phyloP scores from a whole-genome alignment of 2,888 invertebrate species.

The Laothoe populi region DNA sequence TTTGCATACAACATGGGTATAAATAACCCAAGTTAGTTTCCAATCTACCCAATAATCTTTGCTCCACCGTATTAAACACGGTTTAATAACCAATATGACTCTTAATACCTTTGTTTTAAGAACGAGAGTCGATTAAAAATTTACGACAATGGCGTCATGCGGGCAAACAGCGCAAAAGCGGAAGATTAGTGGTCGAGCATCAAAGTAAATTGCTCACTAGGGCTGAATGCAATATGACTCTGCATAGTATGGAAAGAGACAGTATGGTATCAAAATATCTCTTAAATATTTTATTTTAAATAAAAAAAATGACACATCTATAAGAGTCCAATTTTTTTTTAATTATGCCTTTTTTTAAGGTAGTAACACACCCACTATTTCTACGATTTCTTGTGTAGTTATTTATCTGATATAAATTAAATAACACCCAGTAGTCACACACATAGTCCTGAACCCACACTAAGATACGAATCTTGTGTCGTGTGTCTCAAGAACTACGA shows the following conservation, averaged over 20 bases:
- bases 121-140: slow-evolving; percentile 15
- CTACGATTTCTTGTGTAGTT: too few species aligned
- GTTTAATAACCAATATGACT: not conserved
- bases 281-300: too few species aligned
- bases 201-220: slow-evolving; percentile 25
- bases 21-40: not conserved
- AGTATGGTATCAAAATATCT: not conserved
- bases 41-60: slow-evolving; percentile 8
- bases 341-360: too few species aligned
- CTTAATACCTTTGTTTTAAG: not conserved
- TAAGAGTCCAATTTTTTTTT: too few species aligned
- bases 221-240: slow-evolving; percentile 25
- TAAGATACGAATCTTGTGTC: too few species aligned
- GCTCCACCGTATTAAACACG: not conserved
- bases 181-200: slow-evolving; percentile 22
- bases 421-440: too few species aligned
- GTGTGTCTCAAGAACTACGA: too few species aligned
- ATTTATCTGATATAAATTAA: too few species aligned
- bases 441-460: too few species aligned
- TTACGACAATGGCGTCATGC: not conserved
- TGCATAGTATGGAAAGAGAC: not conserved
- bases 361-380: too few species aligned
- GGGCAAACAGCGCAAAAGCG: slow-evolving; percentile 16
- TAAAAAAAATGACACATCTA: too few species aligned
- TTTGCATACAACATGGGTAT: not conserved